These are phyloP conservation scores for Actinemys pallida DNA, from an alignment of 2,113 vertebrate genomes.

Conservation along the genomic window DNA sequence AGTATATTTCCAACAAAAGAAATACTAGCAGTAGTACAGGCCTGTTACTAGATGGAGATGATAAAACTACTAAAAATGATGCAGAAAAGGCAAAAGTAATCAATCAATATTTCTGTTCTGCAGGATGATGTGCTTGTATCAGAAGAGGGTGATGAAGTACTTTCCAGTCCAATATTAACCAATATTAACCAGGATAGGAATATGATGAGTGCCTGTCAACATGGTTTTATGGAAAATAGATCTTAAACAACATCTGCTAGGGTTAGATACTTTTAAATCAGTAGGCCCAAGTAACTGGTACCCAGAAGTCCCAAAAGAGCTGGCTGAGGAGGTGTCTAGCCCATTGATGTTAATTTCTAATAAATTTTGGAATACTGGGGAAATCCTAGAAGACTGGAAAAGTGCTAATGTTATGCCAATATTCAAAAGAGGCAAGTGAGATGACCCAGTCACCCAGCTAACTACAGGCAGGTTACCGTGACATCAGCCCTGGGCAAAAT, in stretches of 20 bases:
- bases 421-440: not conserved
- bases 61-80: no score
- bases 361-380: not conserved
- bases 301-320: not conserved
- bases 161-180: not conserved
- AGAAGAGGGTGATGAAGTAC: not conserved
- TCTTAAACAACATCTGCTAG: not conserved
- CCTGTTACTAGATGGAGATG: no score
- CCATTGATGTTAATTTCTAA: not conserved
- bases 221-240: no score
- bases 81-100: no score
- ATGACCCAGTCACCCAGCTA: not conserved
- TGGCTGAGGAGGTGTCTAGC: not conserved
- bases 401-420: not conserved
- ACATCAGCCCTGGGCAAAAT: not conserved
- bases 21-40: no score
- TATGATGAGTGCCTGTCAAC: no score
- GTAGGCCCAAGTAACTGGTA: not conserved
- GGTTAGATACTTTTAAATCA: not conserved
- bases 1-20: no score
- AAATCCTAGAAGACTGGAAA: not conserved
- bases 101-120: not conserved
- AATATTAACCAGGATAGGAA: not conserved
- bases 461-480: not conserved
- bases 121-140: not conserved